Conservation (phyloP, 2,113 vertebrate species). For the Muntiacus muntjak region DNA sequence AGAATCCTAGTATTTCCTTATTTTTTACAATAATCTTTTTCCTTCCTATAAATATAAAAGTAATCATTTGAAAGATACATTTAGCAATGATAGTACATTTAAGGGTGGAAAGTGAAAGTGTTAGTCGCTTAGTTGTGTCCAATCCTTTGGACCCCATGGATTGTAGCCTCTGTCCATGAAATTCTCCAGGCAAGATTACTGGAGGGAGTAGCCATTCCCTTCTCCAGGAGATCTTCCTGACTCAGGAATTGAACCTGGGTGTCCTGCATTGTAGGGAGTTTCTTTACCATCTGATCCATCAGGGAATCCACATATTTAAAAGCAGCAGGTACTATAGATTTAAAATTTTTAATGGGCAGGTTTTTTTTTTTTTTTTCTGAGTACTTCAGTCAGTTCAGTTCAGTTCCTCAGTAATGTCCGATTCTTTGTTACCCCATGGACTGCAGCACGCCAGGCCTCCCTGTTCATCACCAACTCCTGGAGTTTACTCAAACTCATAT, state of each 20-base stretch:
- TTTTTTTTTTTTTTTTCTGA: not conserved
- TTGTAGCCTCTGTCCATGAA: not conserved
- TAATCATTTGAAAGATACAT: not conserved
- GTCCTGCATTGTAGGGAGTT: not conserved
- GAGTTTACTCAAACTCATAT: not conserved
- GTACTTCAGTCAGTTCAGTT: not conserved
- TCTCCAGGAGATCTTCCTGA: not conserved
- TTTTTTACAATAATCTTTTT: not conserved
- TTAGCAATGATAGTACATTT: not conserved
- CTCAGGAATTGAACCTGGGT: not conserved
- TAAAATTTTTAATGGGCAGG: not conserved
- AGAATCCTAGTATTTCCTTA: constrained; percentile 28
- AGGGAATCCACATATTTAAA: not conserved
- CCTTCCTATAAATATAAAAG: not conserved
- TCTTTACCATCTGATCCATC: not conserved
- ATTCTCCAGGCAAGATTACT: not conserved
- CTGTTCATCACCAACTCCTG: not conserved
- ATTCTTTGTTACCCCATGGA: not conserved
- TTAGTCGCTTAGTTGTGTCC: not conserved
- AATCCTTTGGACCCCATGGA: not conserved
- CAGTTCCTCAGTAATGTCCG: rapidly evolving
- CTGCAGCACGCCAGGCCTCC: not conserved
- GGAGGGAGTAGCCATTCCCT: not conserved
- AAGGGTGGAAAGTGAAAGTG: not conserved
- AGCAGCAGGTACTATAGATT: not conserved